Evolutionary conservation across 1,140 invertebrate genomes (phyloP), one percentile per base, ranked within the genome.

Genomic region (Globodera ellingtonae): DNA sequence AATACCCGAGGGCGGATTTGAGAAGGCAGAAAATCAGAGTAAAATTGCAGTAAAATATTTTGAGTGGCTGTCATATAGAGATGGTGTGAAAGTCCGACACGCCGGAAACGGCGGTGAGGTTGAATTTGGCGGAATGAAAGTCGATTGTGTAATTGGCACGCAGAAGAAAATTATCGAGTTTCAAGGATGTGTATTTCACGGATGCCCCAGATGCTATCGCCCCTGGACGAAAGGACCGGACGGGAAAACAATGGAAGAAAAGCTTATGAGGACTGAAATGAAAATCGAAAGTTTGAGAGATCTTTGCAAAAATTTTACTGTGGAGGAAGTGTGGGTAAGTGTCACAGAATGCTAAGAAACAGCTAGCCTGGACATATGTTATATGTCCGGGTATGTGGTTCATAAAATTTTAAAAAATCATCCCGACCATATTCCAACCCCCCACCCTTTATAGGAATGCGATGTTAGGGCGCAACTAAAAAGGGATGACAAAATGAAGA

Each of bases 161-260:
- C 8, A 48, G 48, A 5, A 35, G 21, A 3, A 6, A 75, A 21
- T 18, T 18, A n/a, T 59, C 18, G 56, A 59, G 18, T 59, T 59
- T 59, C 56, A 59, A 13, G 75, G 75, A 1, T 77, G 75, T 18
- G 75, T 13, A 3, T 77, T 59, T 59, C 75, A 77, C 5, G 75
- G 75, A 0, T 77, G 75, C 44, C 9, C 7, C 1, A 6, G 15
- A 1, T 77, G 75, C 6, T 77, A 66, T 47, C n/a, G n/a, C 5
- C 6, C 4, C 7, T 67, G 0, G 15, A 77, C 15, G 75, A 67
- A 10, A 71, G 9, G 15, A 9, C 69, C 21, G 4, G 18, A 59
- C 18, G 56, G 56, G 10, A 5, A 15, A 5, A 59, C 56, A 2
- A 15, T 4, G 4, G 59, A 35, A 44, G 21, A 15, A 65, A 66